Evolutionary conservation across 2,888 invertebrate species (phyloP), one percentile per base, ranked within the genome.

Genomic region (Drosophila helvetica): DNA sequence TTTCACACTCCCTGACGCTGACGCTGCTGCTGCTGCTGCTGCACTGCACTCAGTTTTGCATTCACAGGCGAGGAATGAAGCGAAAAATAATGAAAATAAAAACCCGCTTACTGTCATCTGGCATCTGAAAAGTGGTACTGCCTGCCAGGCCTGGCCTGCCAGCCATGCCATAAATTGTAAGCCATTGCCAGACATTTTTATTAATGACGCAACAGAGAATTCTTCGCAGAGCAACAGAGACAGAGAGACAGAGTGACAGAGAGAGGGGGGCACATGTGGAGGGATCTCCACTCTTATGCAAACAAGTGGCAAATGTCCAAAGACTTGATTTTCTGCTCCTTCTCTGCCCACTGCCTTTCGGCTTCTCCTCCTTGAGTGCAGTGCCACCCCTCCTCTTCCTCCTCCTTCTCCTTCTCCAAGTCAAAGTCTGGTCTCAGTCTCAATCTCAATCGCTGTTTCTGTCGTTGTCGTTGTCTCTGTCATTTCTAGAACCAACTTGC

Each of bases 141-240:
- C 72, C 72, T 48, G 76, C 75, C 85, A 80, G 77, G 79, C 84
- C 81, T 84, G 83, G 47, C 66, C 66, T 42, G 74, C 80, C 73
- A 78, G 76, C 78, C 78, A 79, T 88, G 84, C 85, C 85, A 85
- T 88, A 86, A 85, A 85, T 85, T 88, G 77, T 80, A 84, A 86
- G 86, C 79, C 86, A 72, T 72, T 71, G 64, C 84, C 83, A 85
- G 86, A 86, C 84, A 84, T 88, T 88, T 84, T 84, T 84, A 88
- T 88, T 88, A 88, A 88, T 88, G 88, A 84, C 86, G 86, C 84
- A 84, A 71, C 51, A 58, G 46, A 65, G 64, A 60, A 60, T 57
- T 53, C 73, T 38, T 38, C 38, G 38, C 38, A n/a, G 38, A 38
- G n/a, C 38, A n/a, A 38, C 15, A 38, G 38, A 38, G 38, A 38